These are phyloP conservation scores for Drosophila neocordata DNA, from an alignment of 1,140 invertebrate species.

Conservation along the genomic window DNA sequence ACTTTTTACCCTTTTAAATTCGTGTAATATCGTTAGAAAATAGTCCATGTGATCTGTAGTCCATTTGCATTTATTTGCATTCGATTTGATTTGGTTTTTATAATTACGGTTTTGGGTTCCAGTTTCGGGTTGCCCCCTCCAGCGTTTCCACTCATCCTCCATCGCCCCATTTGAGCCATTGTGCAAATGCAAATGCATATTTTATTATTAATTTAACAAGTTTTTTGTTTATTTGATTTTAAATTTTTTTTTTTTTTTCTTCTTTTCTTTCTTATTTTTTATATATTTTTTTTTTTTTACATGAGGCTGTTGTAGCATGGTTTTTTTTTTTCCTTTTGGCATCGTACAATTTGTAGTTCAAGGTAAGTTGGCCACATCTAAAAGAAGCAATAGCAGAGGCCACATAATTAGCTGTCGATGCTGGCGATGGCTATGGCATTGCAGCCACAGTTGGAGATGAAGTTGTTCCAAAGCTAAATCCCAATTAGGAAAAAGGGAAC, in stretches of 20 bases:
- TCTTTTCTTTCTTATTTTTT: background rate
- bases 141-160: background rate
- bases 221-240: constrained; percentile 50
- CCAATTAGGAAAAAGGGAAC: background rate
- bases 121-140: constrained; percentile 10
- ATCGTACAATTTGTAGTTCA: constrained; percentile 71
- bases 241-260: constrained; percentile 9
- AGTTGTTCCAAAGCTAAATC: background rate
- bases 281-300: constrained; percentile 29
- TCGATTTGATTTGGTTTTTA: constrained; percentile 38
- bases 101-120: constrained; percentile 9
- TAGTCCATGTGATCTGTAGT: background rate
- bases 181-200: constrained; percentile 44
- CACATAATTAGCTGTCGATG: constrained; percentile 48
- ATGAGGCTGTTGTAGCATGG: background rate
- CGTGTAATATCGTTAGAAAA: constrained; percentile 1
- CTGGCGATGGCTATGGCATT: constrained; percentile 15
- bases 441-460: constrained; percentile 3
- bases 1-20: constrained; percentile 1
- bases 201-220: constrained; percentile 66
- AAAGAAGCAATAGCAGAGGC: constrained; percentile 16
- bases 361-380: constrained; percentile 55
- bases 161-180: constrained; percentile 18
- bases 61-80: constrained; percentile 49
- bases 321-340: constrained; percentile 6